Base-by-base conservation (phyloP, 1,140 invertebrate genomes). In the Pararge aegeria region DNA sequence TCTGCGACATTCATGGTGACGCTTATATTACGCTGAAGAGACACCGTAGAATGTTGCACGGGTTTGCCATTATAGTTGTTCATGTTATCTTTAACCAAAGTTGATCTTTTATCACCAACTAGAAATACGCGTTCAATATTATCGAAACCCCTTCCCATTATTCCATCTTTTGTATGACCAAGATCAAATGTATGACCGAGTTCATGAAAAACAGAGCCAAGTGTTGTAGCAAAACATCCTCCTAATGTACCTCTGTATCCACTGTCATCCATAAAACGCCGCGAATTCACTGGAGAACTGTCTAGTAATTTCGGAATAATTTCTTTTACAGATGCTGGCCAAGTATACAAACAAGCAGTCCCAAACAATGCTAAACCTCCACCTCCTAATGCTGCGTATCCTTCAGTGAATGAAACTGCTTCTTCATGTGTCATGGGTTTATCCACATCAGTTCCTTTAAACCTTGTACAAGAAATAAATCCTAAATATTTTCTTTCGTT, bases 101-200 rank as follows among this genome's bases (percentile, higher is more conserved):
- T 57, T 44, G 78, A 77, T 63, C 76, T 90, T 64, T 83, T 89
- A 67, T 92, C 90, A 10, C 89, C 87, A 21, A 92, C 90, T n/a
- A 93, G 90, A 73, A 94, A 96, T 57, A 95, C 95, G 72, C 92
- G 93, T 90, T 94, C 94, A 42, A 95, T 93, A 76, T 97, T 95
- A 86, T 98, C 97, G 87, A 98, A 98, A 12, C 97, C 97, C 73
- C 96, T 92, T 12, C 96, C 96, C 98, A 99, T 99, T 44, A 99
- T 96, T 5, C 98, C 97, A 66, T 95, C 93, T 65, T 93, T 92
- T 0, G 96, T 96, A 82, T 99, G 97, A 0, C 96, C 97, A 29
- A 99, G 92, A 89, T 98, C 97, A 84, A 99, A 98, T 0, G 96
- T 97, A 81, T 99, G 98, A 10, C 97, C 97, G 40, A 99, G 85